Base-by-base conservation (phyloP, 1,140 invertebrate genomes). In the Sinonovacula constricta region DNA sequence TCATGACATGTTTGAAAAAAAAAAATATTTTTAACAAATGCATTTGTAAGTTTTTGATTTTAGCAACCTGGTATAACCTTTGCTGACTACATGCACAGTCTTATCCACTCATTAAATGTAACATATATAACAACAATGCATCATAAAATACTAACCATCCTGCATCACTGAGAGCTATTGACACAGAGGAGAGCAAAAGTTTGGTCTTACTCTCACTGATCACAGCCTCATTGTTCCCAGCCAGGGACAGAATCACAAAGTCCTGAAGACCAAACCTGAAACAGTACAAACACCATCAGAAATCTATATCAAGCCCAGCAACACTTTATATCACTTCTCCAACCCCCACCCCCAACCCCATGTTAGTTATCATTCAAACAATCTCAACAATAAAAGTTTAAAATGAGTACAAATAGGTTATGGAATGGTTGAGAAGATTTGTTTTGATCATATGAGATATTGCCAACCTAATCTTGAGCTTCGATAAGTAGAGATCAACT, bases 231-330 rank as follows among this genome's bases (percentile, higher is more conserved):
- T 30, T 33, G 36, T 77, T 77, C 14, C 26, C 39, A 18, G 54
- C 65, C 7, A 65, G 74, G 15, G 36, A 45, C 54, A 77, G 45
- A 22, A 34, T 68, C 28, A 77, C 74, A 77, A 77, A 77, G 22
- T 77, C 74, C 28, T 77, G 74, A 12, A 77, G 28, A 3, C 74
- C 74, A 67, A 60, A 77, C 74, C 74, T 77, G 53, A 1, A 39
- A 66, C 26, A 66, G 18, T n/a, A 53, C 18, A 53, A 53, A 53
- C 24, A 22, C 3, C 3, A 3, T 22, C 49, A n/a, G n/a, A n/a
- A n/a, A n/a, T n/a, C n/a, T n/a, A n/a, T n/a, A n/a, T n/a, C n/a
- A n/a, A n/a, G n/a, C n/a, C n/a, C n/a, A n/a, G n/a, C n/a, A n/a
- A n/a, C n/a, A n/a, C n/a, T n/a, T n/a, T n/a, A n/a, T n/a, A n/a